Evolutionary conservation across 1,140 invertebrate species (phyloP).

Genomic region (Eubasilissa regina): DNA sequence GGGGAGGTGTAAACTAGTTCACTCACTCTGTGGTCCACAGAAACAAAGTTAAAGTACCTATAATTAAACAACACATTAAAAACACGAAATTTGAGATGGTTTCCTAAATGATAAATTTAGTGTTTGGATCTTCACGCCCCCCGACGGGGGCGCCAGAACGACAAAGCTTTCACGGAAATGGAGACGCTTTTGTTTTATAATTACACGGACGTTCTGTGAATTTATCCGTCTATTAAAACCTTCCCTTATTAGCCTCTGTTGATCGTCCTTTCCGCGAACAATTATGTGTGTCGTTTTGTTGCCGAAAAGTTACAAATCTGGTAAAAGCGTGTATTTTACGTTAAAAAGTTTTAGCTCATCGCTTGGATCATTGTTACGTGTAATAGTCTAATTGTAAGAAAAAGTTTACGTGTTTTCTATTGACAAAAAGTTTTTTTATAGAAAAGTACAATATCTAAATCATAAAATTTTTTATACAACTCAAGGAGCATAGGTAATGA

Average conservation of each 20-base stretch:
- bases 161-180: constrained; percentile 18
- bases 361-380: no score
- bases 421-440: no score
- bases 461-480: no score
- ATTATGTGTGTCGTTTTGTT: background rate
- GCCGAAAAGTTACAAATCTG: background rate
- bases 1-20: no score
- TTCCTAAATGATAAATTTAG: constrained; percentile 33
- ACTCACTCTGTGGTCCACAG: no score
- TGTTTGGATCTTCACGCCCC: constrained; percentile 18
- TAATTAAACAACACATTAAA: constrained; percentile 3
- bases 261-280: background rate
- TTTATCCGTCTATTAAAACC: constrained; percentile 36
- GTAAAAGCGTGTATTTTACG: no score
- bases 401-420: no score
- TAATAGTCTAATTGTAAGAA: no score
- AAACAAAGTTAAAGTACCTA: no score
- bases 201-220: constrained; percentile 17
- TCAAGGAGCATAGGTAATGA: no score
- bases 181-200: constrained; percentile 38
- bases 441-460: no score
- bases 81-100: constrained; percentile 21
- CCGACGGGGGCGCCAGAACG: background rate
- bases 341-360: no score
- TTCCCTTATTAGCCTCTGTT: constrained; percentile 27